phyloP scores from a whole-genome alignment of 2,797 vertebrate species.

The Mallotus villosus region DNA sequence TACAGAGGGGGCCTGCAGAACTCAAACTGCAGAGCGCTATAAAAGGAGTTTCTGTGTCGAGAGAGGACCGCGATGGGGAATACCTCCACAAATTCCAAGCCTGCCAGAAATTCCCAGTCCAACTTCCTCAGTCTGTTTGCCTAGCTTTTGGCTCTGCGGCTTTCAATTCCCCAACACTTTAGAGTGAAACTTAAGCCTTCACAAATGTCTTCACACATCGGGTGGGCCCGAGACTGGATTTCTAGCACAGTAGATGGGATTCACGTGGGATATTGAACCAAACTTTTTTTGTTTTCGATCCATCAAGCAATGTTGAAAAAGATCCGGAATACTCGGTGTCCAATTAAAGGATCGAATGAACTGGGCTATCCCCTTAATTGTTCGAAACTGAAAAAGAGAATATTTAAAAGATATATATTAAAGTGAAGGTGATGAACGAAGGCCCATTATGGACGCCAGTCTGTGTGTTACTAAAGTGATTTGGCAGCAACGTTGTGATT shows the following conservation, averaged over 20 bases:
- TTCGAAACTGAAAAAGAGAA: conserved; percentile 24
- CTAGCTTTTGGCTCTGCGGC: conserved; percentile 42
- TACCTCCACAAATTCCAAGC: conserved; percentile 34
- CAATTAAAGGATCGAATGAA: conserved; percentile 41
- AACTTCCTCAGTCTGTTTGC: conserved; percentile 37
- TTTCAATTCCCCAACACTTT: not conserved
- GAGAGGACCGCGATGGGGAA: conserved; percentile 37
- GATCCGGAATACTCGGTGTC: conserved; percentile 42
- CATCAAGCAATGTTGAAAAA: conserved; percentile 26
- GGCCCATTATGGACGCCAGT: not conserved
- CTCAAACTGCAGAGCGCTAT: not conserved
- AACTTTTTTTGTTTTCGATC: conserved; percentile 19
- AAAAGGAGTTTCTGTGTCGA: conserved; percentile 19
- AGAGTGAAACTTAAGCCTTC: not conserved
- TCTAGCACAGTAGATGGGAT: not conserved
- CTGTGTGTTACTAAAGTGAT: conserved; percentile 15
- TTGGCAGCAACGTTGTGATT: not conserved
- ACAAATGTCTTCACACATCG: conserved; percentile 13
- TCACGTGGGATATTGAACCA: conserved; percentile 31
- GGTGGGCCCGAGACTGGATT: not conserved
- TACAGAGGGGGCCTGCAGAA: conserved; percentile 16
- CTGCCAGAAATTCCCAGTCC: conserved; percentile 24
- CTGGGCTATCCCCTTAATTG: conserved; percentile 34
- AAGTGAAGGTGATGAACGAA: conserved; percentile 38
- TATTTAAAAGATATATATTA: conserved; percentile 10